These are phyloP conservation scores for Brenthis ino DNA, from an alignment of 2,888 invertebrate genomes.

Conservation along the genomic window DNA sequence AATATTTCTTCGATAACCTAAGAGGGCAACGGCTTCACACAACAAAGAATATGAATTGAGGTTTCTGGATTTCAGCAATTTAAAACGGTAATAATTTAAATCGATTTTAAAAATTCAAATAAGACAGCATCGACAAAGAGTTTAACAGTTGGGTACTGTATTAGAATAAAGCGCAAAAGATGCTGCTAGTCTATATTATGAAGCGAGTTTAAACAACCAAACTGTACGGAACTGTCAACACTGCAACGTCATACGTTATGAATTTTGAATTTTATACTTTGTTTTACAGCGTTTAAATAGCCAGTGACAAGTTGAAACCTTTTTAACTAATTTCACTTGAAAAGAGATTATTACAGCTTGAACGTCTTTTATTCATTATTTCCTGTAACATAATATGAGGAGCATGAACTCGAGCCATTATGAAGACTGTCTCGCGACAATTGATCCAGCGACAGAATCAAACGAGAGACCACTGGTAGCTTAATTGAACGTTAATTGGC, in stretches of 20 bases:
- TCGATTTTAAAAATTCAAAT: conserved; percentile 59
- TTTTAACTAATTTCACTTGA: conserved; percentile 25
- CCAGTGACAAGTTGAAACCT: conserved; percentile 6
- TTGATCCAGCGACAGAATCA: conserved; percentile 63
- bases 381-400: conserved; percentile 51
- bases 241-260: conserved; percentile 2
- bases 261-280: neutral
- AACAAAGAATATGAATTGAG: conserved; percentile 63
- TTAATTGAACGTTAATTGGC: conserved; percentile 79
- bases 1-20: conserved; percentile 61
- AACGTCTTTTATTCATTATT: conserved; percentile 45
- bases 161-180: conserved; percentile 16
- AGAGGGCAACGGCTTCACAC: conserved; percentile 59
- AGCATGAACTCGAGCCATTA: conserved; percentile 60
- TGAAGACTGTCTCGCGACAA: conserved; percentile 63
- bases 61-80: conserved; percentile 61
- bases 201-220: conserved; percentile 1
- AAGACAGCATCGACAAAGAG: conserved; percentile 33
- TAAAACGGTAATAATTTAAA: conserved; percentile 46
- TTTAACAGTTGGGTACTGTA: conserved; percentile 14
- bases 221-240: conserved; percentile 1
- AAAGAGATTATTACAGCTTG: conserved; percentile 36
- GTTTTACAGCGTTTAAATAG: conserved; percentile 2
- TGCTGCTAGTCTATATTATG: conserved; percentile 10
- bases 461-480: conserved; percentile 63